Base-by-base conservation (phyloP, 2,888 invertebrate genomes). In the Lamellibrachia satsuma region DNA sequence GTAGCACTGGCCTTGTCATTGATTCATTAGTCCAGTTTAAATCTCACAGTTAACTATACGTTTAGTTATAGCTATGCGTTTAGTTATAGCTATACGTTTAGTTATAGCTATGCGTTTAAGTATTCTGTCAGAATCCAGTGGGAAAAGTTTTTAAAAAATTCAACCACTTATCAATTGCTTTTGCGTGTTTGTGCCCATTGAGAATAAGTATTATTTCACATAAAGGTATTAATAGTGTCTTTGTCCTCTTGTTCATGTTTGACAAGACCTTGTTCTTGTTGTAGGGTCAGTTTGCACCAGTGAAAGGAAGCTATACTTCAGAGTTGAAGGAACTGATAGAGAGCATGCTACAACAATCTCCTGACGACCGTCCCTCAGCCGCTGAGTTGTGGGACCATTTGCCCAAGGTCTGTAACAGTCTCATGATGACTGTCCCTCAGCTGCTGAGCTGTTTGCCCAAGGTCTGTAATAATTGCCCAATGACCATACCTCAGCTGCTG, bases 281-380 rank as follows among this genome's bases (percentile, higher is more conserved):
- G 94, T 93, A 97, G 97, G 98, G 97, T 90, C 97, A 97, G 92
- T 98, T 97, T 96, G 97, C 97, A 39, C 97, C 97, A 0, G 97
- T 98, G 90, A 97, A 97, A 15, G 97, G 97, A 4, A 97, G 97
- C 92, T 98, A 98, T 96, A 97, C 97, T 3, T 97, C 97, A 11
- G 97, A 97, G 52, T 96, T 98, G 94, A 97, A 97, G 94, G 97
- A 97, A 93, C 96, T 98, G 4, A 97, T 98, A 52, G 96, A 97
- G 94, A 97, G 97, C 94, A 97, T 98, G 95, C 96, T 98, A 39
- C 97, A 98, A 95, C 97, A 97, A 94, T 97, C 98, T 94, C 97
- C 97, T 0, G 96, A 97, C 52, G 96, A 97, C 52, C 96, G 98
- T 92, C 98, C 98, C 0, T 97, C 97, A 1, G 97, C 98, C 0